Evolutionary conservation across 2,888 invertebrate genomes (phyloP).

Genomic region (Ptychoptera contaminata): DNA sequence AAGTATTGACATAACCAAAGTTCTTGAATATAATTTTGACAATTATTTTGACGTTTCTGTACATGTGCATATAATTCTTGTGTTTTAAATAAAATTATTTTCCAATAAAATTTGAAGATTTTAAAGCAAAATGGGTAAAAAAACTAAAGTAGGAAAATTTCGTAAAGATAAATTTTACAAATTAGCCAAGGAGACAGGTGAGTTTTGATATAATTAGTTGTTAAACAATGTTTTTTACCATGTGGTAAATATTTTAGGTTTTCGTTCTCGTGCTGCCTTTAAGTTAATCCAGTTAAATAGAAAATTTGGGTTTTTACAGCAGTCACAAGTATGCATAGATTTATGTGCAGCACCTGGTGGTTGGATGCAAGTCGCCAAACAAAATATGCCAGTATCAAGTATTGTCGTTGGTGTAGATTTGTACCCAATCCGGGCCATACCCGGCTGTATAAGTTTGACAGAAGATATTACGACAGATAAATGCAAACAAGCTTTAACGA

Average conservation of each 20-base stretch:
- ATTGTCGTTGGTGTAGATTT: conserved; percentile 92
- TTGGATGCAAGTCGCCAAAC: conserved; percentile 97
- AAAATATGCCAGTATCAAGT: conserved; percentile 95
- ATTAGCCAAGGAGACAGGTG: conserved; percentile 96
- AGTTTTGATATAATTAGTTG: conserved; percentile 11
- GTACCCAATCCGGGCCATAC: conserved; percentile 80
- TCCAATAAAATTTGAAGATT: background rate
- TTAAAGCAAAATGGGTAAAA: conserved; percentile 76
- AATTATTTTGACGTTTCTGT: too few relatives aligned
- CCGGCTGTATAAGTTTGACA: conserved; percentile 74
- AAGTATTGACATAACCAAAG: too few relatives aligned
- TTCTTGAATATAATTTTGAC: too few relatives aligned
- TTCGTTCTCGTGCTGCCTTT: conserved; percentile 95
- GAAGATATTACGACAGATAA: conserved; percentile 97
- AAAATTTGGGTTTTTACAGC: conserved; percentile 92
- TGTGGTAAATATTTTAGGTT: conserved; percentile 45
- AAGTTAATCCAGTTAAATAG: conserved; percentile 95
- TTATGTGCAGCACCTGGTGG: conserved; percentile 98
- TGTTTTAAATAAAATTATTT: background rate
- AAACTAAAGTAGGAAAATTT: conserved; percentile 92
- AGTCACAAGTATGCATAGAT: conserved; percentile 91
- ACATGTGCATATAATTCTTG: background rate
- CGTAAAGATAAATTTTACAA: conserved; percentile 97
- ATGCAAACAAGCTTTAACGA: conserved; percentile 62
- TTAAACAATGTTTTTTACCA: background rate